Evolutionary conservation across 2,888 invertebrate genomes (phyloP), one percentile per base, ranked within the genome.

Genomic region (Cephus runcator): DNA sequence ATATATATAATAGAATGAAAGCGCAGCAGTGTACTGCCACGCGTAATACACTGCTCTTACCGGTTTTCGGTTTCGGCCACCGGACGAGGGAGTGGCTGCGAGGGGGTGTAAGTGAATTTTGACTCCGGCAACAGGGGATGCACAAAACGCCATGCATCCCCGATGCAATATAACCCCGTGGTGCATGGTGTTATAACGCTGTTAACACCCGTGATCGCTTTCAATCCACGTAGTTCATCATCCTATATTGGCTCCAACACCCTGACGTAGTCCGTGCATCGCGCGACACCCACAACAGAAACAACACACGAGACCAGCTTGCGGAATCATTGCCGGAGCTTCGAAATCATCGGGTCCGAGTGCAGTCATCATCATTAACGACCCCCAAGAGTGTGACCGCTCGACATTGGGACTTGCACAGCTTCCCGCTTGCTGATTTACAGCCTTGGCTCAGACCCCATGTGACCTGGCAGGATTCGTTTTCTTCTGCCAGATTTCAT

Each of bases 171-270:
- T 86, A 86, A 84, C 81, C 81, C 81, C 77, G 77, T 75, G 73
- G 69, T 80, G 73, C 76, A 76, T 82, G 83, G 84, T 85, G 87
- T 89, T 88, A 88, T 90, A 91, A 90, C 89, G 85, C 88, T 87
- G 90, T 90, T 91, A 91, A 91, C 91, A 90, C 88, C 88, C 87
- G 84, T 87, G 90, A 91, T 91, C 90, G 89, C 88, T 91, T 91
- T 90, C 89, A 89, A 90, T 91, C 89, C 90, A 83, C 87, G 88
- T 85, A 89, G 90, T 91, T 90, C 90, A 91, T 91, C 91, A 90
- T 89, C 82, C 82, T 84, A 81, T 87, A 90, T 90, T 88, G 88
- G 86, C 79, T 82, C 77, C 75, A 74, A 79, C 76, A 73, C 35
- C 73, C 69, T 75, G 71, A 75, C 34, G 35, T 11, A 33, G 73